phyloP scores from a whole-genome alignment of 2,113 vertebrate species.

The Circaetus gallicus region DNA sequence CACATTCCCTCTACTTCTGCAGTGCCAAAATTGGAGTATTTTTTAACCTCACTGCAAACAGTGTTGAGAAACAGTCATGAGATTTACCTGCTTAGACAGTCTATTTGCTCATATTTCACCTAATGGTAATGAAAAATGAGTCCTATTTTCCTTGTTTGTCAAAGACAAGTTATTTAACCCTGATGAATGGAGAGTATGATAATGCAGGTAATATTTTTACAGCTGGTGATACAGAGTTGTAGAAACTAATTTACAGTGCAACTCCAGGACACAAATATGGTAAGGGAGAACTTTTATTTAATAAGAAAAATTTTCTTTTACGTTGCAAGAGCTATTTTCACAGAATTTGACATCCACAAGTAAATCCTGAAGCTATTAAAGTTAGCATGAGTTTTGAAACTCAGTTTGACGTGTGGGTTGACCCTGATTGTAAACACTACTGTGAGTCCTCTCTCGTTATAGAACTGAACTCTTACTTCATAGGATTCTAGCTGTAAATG shows the following conservation, averaged over 20 bases:
- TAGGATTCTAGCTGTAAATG: background rate
- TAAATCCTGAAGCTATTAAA: background rate
- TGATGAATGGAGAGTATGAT: background rate
- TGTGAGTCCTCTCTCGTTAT: fast-evolving
- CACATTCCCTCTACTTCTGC: background rate
- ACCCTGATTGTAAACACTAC: fast-evolving
- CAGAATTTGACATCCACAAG: background rate
- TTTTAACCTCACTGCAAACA: background rate
- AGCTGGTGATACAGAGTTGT: background rate
- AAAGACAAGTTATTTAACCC: background rate
- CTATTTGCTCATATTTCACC: background rate
- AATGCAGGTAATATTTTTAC: background rate
- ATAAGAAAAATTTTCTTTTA: background rate
- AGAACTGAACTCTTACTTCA: background rate
- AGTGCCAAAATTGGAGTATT: background rate
- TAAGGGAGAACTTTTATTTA: background rate
- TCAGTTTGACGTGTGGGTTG: background rate
- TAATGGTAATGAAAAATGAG: slow-evolving; percentile 41
- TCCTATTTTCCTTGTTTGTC: slow-evolving; percentile 30
- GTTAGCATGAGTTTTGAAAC: background rate
- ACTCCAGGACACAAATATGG: background rate
- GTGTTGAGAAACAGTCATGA: background rate
- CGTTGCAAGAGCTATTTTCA: background rate
- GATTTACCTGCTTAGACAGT: background rate
- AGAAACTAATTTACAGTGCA: background rate